phyloP scores from a whole-genome alignment of 2,797 vertebrate species.

The Oreonectes daqikongensis region DNA sequence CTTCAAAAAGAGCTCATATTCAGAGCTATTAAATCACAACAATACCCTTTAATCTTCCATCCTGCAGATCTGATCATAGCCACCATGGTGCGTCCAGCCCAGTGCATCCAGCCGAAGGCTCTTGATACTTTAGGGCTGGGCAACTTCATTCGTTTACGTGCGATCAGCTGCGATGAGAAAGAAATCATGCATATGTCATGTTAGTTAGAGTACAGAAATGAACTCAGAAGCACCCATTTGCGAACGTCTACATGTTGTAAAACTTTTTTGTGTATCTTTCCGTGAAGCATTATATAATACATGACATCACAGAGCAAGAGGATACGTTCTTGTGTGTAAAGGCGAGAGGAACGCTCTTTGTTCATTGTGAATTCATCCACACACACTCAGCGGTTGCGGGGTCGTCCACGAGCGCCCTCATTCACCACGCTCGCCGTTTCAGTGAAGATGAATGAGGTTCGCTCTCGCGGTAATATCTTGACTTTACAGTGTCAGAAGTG shows the following conservation, averaged over 20 bases:
- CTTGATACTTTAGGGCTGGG: neutral
- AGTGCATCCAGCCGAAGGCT: neutral
- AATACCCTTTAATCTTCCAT: conserved; percentile 51
- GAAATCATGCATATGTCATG: neutral
- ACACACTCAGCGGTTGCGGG: neutral
- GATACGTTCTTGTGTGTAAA: neutral
- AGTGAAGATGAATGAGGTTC: conserved; percentile 63
- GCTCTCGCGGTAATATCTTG: conserved; percentile 56
- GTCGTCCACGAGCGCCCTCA: neutral
- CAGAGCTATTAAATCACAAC: conserved; percentile 53
- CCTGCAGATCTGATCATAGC: conserved; percentile 29
- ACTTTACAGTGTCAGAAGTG: conserved; percentile 49
- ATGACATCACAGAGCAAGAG: conserved; percentile 30
- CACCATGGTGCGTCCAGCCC: neutral
- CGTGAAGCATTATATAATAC: conserved; percentile 6
- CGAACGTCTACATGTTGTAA: too few species aligned
- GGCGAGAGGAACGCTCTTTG: conserved; percentile 24
- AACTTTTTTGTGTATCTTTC: too few species aligned
- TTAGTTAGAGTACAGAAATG: too few species aligned
- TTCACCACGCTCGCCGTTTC: conserved; percentile 40
- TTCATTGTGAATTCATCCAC: conserved; percentile 50
- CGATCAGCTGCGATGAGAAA: neutral
- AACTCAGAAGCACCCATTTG: too few species aligned
- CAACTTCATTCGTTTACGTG: neutral
- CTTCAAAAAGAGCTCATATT: conserved; percentile 54